Evolutionary conservation across 2,888 invertebrate species (phyloP).

Genomic region (Euzophera pinguis): DNA sequence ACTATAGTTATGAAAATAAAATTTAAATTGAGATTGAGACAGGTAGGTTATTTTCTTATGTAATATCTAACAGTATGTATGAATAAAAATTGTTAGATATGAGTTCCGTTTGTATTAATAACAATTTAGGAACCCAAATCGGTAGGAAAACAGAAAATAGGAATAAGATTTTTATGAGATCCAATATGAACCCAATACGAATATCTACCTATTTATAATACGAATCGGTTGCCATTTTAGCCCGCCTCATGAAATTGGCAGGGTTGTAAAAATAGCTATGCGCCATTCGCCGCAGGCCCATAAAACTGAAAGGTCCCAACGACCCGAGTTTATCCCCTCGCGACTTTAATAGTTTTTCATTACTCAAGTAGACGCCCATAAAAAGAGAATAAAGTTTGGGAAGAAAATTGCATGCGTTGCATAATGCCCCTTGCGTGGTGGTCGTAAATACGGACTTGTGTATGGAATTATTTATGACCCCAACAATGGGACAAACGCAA

Average conservation of each 20-base stretch:
- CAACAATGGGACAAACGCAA: constrained; percentile 26
- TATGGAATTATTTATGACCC: constrained; percentile 53
- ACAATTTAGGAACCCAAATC: too few species aligned
- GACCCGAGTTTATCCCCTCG: constrained; percentile 68
- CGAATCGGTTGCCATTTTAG: constrained; percentile 57
- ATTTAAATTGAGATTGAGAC: too few species aligned
- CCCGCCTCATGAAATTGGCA: constrained; percentile 62
- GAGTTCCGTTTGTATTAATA: too few species aligned
- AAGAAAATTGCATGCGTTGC: constrained; percentile 75
- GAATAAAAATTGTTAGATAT: too few species aligned
- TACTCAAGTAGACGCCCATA: constrained; percentile 74
- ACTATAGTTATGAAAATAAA: too few species aligned
- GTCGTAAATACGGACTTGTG: constrained; percentile 62
- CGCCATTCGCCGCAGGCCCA: constrained; percentile 59
- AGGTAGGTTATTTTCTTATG: too few species aligned
- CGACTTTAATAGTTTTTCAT: constrained; percentile 77
- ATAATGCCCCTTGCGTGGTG: constrained; percentile 55
- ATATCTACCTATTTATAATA: constrained; percentile 2
- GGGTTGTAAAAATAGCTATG: constrained; percentile 59
- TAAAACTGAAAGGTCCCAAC: constrained; percentile 69
- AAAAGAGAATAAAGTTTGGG: constrained; percentile 64
- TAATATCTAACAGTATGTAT: too few species aligned
- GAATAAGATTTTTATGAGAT: too few species aligned
- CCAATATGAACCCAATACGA: too few species aligned
- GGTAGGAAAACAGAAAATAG: too few species aligned